Percentiles rank a stretch among this genome's conserved stretches.
Evolutionary conservation across 2,113 vertebrate species (phyloP).

Genomic region (Dromas ardeola): DNA sequence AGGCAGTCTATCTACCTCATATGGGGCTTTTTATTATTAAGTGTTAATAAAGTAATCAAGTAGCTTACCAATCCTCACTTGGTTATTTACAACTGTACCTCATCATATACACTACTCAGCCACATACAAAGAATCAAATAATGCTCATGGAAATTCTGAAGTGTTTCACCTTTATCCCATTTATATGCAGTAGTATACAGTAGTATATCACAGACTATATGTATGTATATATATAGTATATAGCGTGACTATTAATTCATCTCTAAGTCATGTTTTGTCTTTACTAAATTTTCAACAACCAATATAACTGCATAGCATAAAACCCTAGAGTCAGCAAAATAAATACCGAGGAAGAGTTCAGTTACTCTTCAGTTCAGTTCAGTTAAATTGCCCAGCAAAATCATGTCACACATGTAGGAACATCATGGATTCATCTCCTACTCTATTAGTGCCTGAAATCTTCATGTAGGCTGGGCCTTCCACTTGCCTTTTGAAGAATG

Average conservation of each 20-base stretch:
- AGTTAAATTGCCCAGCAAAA: neutral
- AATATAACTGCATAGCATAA: neutral
- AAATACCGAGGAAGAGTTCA: neutral
- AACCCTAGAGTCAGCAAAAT: neutral
- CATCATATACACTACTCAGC: neutral
- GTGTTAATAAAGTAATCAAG: neutral
- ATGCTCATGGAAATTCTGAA: neutral
- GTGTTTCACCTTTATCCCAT: neutral
- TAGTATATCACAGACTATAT: rapidly evolving
- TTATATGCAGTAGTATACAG: neutral
- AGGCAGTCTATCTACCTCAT: neutral
- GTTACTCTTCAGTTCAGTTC: no score
- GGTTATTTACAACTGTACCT: neutral
- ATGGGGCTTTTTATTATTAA: neutral
- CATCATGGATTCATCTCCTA: neutral
- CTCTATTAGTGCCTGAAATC: neutral
- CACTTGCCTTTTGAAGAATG: neutral
- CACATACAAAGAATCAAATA: neutral
- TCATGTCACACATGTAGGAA: neutral
- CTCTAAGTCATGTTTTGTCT: neutral
- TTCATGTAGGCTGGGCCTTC: neutral
- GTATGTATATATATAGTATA: neutral
- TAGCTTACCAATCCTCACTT: neutral
- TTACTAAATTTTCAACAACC: neutral
- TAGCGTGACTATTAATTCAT: neutral